Base-by-base conservation (phyloP, 1,140 invertebrate species). In the Gryon sp. region DNA sequence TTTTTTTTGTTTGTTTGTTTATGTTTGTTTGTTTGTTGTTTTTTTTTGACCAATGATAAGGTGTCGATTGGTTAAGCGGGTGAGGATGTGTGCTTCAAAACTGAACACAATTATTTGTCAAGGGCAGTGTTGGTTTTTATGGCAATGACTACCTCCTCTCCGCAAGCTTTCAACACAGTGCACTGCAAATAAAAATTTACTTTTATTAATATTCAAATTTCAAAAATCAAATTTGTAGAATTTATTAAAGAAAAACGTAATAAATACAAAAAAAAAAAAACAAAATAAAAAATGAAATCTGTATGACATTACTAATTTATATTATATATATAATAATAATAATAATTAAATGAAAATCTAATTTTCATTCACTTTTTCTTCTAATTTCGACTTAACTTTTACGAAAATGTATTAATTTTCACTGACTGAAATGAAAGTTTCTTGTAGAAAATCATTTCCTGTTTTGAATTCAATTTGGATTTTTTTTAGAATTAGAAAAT, bases 61-160 rank as follows among this genome's bases (percentile, higher is more conserved):
- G 74, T 87, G 83, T 87, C 78, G 82, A 86, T 87, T 86, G 84
- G 86, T 82, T 86, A 86, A 88, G 82, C 83, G 85, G 81, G 77
- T 86, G 78, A 82, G 80, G 81, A 84, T 84, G 75, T 86, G 75
- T 76, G 78, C 82, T 82, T 83, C 63, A 60, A 82, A 34, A 84
- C 76, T 84, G 84, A 89, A 88, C 87, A 88, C 85, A 86, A 90
- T 95, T 95, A 96, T 94, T 96, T 97, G 90, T 97, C 95, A 82
- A 95, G 92, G 90, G 94, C 94, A 88, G 95, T 96, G 90, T 97
- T 97, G 90, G 94, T 95, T 92, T 97, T 97, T 84, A 95, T 94
- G 88, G 96, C 95, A 91, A 97, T 96, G 78, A 97, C 95, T 90
- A 95, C 95, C 90, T 97, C 95, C 90, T 97, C 95, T 76, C 95